A percentile compares a stretch with the other conserved stretches of the same genome.
phyloP scores from a whole-genome alignment of 2,888 invertebrate genomes.

The Galerucella calmariensis region DNA sequence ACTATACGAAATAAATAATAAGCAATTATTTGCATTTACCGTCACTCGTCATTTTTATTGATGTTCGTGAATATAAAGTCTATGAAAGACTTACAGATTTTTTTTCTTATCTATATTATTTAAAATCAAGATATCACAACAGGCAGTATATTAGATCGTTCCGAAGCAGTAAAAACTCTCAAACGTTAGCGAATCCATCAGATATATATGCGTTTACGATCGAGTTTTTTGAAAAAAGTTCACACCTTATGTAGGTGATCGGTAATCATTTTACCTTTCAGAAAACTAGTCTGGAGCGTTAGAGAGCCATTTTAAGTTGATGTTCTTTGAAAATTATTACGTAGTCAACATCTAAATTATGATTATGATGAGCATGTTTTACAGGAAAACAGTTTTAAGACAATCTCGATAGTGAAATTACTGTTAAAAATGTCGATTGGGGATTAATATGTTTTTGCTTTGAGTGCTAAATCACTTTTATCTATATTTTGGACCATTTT shows the following conservation, averaged over 20 bases:
- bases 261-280: conserved; percentile 14
- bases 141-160: neutral
- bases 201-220: neutral
- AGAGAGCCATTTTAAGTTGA: neutral
- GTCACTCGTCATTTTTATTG: no score
- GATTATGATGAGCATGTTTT: neutral
- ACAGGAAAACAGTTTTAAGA: no score
- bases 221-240: neutral
- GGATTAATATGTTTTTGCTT: no score
- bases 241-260: conserved; percentile 8
- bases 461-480: no score
- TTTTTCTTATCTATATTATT: neutral
- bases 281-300: conserved; percentile 11
- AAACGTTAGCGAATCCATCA: neutral
- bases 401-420: no score
- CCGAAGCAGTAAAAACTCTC: neutral
- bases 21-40: no score
- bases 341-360: neutral
- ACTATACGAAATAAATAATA: no score
- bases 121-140: neutral
- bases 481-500: no score
- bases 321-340: neutral
- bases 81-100: no score
- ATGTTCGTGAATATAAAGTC: no score
- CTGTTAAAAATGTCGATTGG: no score